Base-by-base conservation (phyloP, 2,888 invertebrate genomes). In the Erebia palarica region DNA sequence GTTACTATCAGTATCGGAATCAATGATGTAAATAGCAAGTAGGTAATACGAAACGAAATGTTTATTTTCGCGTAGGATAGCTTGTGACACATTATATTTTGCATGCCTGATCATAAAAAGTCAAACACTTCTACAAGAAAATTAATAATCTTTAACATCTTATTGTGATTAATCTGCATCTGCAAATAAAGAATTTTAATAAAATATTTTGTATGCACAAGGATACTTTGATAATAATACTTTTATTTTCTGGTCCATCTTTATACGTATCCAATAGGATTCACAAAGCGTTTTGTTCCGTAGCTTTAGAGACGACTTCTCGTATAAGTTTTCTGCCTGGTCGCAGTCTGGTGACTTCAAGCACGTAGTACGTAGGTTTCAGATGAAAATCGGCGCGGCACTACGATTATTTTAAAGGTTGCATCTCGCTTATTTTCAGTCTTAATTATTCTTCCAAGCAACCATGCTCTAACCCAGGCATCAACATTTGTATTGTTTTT, bases 241-340 rank as follows among this genome's bases (percentile, higher is more conserved):
- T 44, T 27, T 57, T 21, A 58, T n/a, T n/a, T 11, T 47, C 5
- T 47, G n/a, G 14, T 14, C 7, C 51, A 14, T 51, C 51, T 47
- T 1, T 13, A 36, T 36, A 10, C 11, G 10, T 47, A 61, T 61
- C 44, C 18, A 44, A 47, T 18, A 5, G 13, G 61, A 47, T 61
- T 47, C 11, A 44, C 18, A 61, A 61, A 61, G 1, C 13, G 16
- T 47, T 61, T 61, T 44, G 47, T 61, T 16, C 18, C 42, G 13
- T 44, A 61, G 44, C 18, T 47, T 47, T 16, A 36, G 11, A 61
- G 61, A 44, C 47, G 61, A 44, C n/a, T 16, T 61, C 18, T 61
- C 44, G 44, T 61, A 13, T 42, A 44, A 47, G 61, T 47, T 61
- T 44, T 61, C 42, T 16, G 16, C 16, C 44, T 16, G 16, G 11